Base-by-base conservation (phyloP, 2,888 invertebrate genomes). In the Dryadula phaetusa region DNA sequence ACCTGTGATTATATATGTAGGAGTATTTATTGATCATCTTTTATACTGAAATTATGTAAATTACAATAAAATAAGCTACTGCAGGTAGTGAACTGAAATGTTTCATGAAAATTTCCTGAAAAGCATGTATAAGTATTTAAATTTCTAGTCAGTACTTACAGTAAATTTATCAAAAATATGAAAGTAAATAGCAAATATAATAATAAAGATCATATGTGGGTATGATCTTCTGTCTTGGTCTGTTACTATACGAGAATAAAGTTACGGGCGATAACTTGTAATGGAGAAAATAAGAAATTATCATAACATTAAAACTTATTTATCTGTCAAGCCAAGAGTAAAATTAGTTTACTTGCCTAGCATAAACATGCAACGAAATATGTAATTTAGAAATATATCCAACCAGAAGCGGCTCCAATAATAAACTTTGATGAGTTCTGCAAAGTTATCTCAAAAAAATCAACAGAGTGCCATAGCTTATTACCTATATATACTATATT, bases 381-480 rank as follows among this genome's bases (percentile, higher is more conserved):
- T 37, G 3, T 40, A n/a, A 40, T 56, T 22, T 22, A 22, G n/a
- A 56, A 37, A 56, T 37, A 37, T 37, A 37, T 56, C 34, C 37
- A 37, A 56, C 20, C 37, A 37, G 37, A 14, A 22, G 14, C 53
- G 32, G 1, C 56, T 40, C 56, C 22, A 52, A 52, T 40, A 56
- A 56, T 56, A 56, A 56, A 56, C 34, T 56, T 40, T 56, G 56
- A 56, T 56, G 40, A 56, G 56, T 56, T 56, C 22, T 56, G 22
- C 22, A n/a, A 56, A 56, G 56, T 56, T 37, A 40, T 37, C 8
- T 56, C 3, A 56, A 56, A 56, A 37, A 56, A 56, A 34, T 32
- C 14, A 54, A 34, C 6, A 14, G 20, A 37, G 12, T 54, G 18
- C 18, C 54, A 37, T 54, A 3, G 7, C 18, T 34, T 20, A 32